Conservation (phyloP, 2,888 invertebrate species). For the Polyommatus icarus region DNA sequence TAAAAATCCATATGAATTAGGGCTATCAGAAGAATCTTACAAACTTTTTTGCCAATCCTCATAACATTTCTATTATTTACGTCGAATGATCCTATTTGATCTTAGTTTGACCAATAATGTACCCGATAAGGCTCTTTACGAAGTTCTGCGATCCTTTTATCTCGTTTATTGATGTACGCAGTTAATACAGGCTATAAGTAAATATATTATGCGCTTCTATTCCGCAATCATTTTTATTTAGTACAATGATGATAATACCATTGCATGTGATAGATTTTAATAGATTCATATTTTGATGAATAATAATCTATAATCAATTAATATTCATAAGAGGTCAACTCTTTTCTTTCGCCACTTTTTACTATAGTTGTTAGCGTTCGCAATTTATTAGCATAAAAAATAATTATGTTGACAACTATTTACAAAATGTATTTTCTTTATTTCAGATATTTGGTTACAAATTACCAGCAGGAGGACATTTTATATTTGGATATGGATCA, state of each 20-base stretch:
- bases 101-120: slow-evolving; percentile 2
- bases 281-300: not conserved
- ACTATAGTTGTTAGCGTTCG: not conserved
- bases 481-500: slow-evolving; percentile 86
- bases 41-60: not conserved
- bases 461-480: slow-evolving; percentile 82
- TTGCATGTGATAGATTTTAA: not conserved
- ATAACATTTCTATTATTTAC: slow-evolving; percentile 5
- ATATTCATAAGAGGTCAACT: no score
- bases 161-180: not conserved
- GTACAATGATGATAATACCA: not conserved
- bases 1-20: not conserved
- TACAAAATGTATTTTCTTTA: not conserved
- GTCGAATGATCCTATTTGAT: not conserved
- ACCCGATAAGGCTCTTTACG: not conserved
- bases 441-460: slow-evolving; percentile 77
- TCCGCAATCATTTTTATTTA: not conserved
- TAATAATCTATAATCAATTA: not conserved
- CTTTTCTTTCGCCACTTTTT: not conserved
- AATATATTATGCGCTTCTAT: not conserved
- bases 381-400: no score
- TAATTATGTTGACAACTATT: not conserved
- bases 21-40: not conserved
- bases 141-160: slow-evolving; percentile 4
- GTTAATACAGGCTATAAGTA: not conserved